Conservation (phyloP, 2,888 invertebrate genomes). For the Orthosia cruda region DNA sequence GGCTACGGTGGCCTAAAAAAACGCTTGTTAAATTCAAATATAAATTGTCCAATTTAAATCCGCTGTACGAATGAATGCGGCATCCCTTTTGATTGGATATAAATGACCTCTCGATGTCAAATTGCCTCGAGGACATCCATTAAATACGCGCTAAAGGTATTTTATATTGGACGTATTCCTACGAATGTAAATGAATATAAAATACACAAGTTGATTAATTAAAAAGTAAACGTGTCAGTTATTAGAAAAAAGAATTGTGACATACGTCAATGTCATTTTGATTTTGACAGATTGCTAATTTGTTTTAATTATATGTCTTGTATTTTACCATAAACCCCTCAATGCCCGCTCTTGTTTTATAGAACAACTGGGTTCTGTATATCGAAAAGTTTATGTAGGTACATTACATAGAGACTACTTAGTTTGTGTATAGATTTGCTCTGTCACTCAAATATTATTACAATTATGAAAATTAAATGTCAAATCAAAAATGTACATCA, state of each 20-base stretch:
- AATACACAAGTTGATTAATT: slow-evolving; percentile 5
- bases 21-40: slow-evolving; percentile 50
- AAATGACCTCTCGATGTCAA: slow-evolving; percentile 66
- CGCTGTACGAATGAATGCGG: slow-evolving; percentile 42
- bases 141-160: slow-evolving; percentile 38
- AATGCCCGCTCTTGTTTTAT: too few species aligned
- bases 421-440: neutral
- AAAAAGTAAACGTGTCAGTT: neutral
- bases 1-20: slow-evolving; percentile 18
- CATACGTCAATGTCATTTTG: neutral
- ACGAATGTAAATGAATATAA: slow-evolving; percentile 25
- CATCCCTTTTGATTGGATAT: slow-evolving; percentile 48
- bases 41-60: slow-evolving; percentile 56
- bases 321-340: neutral
- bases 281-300: neutral
- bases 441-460: neutral
- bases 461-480: neutral
- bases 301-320: neutral
- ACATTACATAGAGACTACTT: neutral
- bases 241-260: neutral
- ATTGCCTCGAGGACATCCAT: slow-evolving; percentile 52
- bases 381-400: neutral
- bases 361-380: too few species aligned
- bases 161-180: slow-evolving; percentile 27
- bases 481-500: neutral